Evolutionary conservation across 2,113 vertebrate species (phyloP).

Genomic region (Mirounga angustirostris): DNA sequence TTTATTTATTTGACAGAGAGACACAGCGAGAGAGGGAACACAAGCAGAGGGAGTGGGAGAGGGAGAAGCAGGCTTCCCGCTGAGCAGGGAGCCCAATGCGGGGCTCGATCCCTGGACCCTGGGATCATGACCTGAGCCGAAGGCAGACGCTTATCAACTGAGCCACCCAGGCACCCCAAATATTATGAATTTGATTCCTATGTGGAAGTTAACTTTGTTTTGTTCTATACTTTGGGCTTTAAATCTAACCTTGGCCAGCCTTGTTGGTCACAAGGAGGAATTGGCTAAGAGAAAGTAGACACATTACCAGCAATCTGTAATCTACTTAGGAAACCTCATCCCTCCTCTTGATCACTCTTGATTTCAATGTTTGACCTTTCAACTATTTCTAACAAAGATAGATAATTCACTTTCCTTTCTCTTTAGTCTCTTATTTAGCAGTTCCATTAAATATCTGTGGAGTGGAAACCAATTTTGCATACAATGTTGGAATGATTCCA

Average conservation of each 20-base stretch:
- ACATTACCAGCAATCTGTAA: background rate
- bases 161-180: background rate
- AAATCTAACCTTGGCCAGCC: background rate
- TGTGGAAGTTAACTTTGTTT: slow-evolving; percentile 46
- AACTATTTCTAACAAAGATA: slow-evolving; percentile 19
- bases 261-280: slow-evolving; percentile 41
- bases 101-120: no score
- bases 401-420: background rate
- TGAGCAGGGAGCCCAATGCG: no score
- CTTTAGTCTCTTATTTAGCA: slow-evolving; percentile 6
- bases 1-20: no score
- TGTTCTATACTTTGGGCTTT: slow-evolving; percentile 51
- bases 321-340: background rate
- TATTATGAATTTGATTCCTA: background rate
- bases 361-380: slow-evolving; percentile 11
- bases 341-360: background rate
- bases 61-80: no score
- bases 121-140: no score
- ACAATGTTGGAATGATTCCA: background rate
- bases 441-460: slow-evolving; percentile 23
- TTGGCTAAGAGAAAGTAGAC: slow-evolving; percentile 3
- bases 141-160: no score
- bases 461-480: background rate
- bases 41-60: no score
- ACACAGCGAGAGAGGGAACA: no score